Evolutionary conservation across 2,888 invertebrate genomes (phyloP).

Genomic region (Agrotis exclamationis): DNA sequence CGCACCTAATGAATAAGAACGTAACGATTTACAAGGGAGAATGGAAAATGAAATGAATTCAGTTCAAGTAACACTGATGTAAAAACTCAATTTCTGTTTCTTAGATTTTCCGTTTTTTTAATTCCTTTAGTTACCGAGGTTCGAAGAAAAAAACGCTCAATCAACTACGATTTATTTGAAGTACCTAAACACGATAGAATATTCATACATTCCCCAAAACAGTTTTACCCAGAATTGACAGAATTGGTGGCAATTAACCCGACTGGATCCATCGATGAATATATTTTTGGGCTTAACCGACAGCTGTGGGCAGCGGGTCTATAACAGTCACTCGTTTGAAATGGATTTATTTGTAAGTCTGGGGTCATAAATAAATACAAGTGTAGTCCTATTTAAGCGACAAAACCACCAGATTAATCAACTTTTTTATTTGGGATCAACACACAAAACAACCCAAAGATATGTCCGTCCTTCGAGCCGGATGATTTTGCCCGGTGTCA

Average conservation of each 20-base stretch:
- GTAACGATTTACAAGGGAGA: too few species aligned
- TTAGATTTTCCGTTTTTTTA: background rate
- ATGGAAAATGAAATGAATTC: too few species aligned
- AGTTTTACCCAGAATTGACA: background rate
- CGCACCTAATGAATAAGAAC: too few species aligned
- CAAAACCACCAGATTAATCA: too few species aligned
- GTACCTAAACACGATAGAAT: background rate
- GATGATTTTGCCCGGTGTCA: too few species aligned
- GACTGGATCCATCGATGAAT: background rate
- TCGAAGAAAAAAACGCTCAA: background rate
- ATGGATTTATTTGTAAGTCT: background rate
- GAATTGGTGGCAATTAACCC: background rate
- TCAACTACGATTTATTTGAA: background rate
- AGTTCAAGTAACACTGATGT: background rate
- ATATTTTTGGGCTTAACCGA: background rate
- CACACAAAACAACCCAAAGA: too few species aligned
- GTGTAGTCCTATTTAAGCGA: too few species aligned
- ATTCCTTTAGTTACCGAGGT: background rate
- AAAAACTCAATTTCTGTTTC: background rate
- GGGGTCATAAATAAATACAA: too few species aligned
- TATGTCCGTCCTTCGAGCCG: too few species aligned
- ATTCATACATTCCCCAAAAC: background rate
- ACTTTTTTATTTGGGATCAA: too few species aligned
- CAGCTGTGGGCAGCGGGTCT: background rate
- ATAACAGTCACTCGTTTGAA: background rate